A percentile compares a stretch with the other conserved stretches of the same genome.
Conservation (phyloP, 2,888 invertebrate species). For the Hanleya hanleyi region DNA sequence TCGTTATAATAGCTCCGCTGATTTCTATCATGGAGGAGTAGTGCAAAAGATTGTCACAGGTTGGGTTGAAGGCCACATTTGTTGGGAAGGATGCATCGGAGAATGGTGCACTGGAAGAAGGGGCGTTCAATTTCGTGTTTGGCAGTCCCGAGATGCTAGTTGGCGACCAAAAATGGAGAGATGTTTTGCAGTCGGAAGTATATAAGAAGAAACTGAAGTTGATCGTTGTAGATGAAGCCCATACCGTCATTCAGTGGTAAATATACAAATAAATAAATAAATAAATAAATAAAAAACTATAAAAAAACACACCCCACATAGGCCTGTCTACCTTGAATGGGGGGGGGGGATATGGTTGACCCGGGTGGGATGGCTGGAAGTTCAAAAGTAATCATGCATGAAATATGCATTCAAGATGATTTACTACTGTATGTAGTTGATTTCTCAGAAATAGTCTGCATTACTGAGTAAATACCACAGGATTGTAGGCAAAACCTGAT, state of each 20-base stretch:
- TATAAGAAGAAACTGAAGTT: slow-evolving; percentile 14
- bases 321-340: too few species aligned
- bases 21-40: slow-evolving; percentile 28
- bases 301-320: too few species aligned
- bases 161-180: slow-evolving; percentile 20
- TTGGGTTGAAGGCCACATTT: slow-evolving; percentile 30
- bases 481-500: too few species aligned
- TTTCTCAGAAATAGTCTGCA: too few species aligned
- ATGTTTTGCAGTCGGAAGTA: slow-evolving; percentile 12
- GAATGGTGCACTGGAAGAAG: slow-evolving; percentile 5
- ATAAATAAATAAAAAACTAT: too few species aligned
- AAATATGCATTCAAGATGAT: too few species aligned
- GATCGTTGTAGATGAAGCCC: slow-evolving; percentile 31
- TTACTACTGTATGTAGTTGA: too few species aligned
- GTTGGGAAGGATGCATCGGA: slow-evolving; percentile 19
- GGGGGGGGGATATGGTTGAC: too few species aligned
- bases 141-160: slow-evolving; percentile 26
- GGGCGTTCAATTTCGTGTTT: slow-evolving; percentile 21
- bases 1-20: slow-evolving; percentile 21
- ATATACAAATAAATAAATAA: background rate
- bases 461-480: too few species aligned
- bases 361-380: too few species aligned
- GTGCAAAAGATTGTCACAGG: background rate
- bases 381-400: too few species aligned
- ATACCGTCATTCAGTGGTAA: slow-evolving; percentile 30